Evolutionary conservation across 2,888 invertebrate species (phyloP), one percentile per base, ranked within the genome.

Genomic region (Subacronicta megacephala): DNA sequence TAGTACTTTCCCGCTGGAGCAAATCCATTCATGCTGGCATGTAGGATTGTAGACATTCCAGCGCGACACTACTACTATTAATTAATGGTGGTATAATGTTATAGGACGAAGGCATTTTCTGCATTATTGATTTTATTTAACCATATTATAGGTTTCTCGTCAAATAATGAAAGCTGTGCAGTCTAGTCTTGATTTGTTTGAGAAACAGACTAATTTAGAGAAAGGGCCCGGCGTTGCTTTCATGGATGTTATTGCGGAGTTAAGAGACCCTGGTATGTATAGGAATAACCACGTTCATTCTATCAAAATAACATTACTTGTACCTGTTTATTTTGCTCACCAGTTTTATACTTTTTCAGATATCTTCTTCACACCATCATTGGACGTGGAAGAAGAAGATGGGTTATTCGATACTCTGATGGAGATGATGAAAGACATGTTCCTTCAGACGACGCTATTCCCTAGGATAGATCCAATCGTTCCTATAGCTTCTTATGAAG

Each of bases 381-480:
- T 98, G 77, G 96, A 97, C 60, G 78, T 95, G 44, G 95, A 96
- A 17, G 95, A 96, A 75, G 83, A 95, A 0, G 95, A 95, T 37
- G 96, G 97, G 7, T 96, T 98, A 65, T 95, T 96, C 38, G 94
- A 94, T 49, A 95, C 96, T 20, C 90, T 98, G 18, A 95, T 95
- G 74, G 94, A 95, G 15, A 95, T 98, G 75, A 93, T 98, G 75
- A 95, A 96, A 47, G 97, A 98, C 75, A 96, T 98, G 80, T 96
- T 96, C 82, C 94, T 95, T 43, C 97, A 98, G 95, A 95, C 96
- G 12, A 95, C 95, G 6, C 88, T 97, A 44, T 95, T 98, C 75
- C 95, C 95, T 0, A 95, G 97, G 49, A 95, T 97, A n/a, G 94
- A 95, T 71, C 90, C 93, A 43, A 83, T 92, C 58, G 80, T 92